These are phyloP conservation scores for Dasypolia templi DNA, from an alignment of 2,888 invertebrate genomes.

Conservation along the genomic window DNA sequence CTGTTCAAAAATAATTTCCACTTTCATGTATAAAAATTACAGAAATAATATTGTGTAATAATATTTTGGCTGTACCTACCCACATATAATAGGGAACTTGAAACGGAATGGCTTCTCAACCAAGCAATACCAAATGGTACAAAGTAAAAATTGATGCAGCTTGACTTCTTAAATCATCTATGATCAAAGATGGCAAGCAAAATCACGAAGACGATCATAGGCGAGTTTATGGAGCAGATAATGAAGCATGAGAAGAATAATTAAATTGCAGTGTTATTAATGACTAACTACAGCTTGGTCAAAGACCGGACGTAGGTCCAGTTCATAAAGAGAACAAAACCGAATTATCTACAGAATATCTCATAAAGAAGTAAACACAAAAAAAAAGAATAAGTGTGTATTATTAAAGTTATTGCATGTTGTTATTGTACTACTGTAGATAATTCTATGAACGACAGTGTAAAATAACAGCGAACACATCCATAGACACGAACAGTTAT, in stretches of 20 bases:
- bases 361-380: conserved; percentile 11
- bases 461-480: conserved; percentile 44
- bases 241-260: neutral
- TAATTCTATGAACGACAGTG: conserved; percentile 36
- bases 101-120: neutral
- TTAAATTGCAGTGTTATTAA: neutral
- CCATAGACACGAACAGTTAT: conserved; percentile 30
- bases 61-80: no score
- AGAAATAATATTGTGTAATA: neutral
- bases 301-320: neutral
- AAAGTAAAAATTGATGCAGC: neutral
- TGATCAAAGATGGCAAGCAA: neutral
- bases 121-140: neutral
- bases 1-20: conserved; percentile 6
- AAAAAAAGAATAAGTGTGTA: no score
- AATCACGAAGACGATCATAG: neutral
- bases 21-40: neutral
- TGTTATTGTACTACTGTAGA: conserved; percentile 38
- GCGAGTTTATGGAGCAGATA: neutral
- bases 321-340: conserved; percentile 10
- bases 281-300: neutral
- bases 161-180: neutral
- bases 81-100: neutral
- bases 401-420: conserved; percentile 51
- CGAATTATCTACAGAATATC: neutral